Base-by-base conservation (phyloP, 2,888 invertebrate species). In the Azorinus chamasolen region DNA sequence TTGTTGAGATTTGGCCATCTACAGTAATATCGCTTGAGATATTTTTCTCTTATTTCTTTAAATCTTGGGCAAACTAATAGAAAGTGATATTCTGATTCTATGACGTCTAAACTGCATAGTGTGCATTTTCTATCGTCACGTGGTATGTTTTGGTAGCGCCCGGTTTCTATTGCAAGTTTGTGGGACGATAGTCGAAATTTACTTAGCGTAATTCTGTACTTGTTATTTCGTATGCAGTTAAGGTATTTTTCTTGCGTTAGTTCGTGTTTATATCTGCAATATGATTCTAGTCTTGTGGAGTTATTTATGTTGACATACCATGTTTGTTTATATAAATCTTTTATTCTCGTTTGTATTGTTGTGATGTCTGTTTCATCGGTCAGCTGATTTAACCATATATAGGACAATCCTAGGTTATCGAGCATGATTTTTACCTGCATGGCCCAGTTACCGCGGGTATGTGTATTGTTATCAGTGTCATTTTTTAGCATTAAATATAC, bases 131-230 rank as follows among this genome's bases (percentile, higher is more conserved):
- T 27, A 6, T 37, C 16, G 20, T 55, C 37, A 37, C 39, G 27
- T 55, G 32, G 37, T 24, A 55, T 18, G 10, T 55, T 55, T n/a
- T 6, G 16, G 37, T 55, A 18, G 27, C 55, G 27, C 16, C 55
- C 55, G 4, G 8, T 37, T 55, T 55, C 32, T 37, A 55, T 55
- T 16, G 14, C n/a, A 37, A 37, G 20, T 4, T 55, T 53, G 20
- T 53, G 53, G 20, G 53, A 53, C n/a, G 53, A 53, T 10, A 53
- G 10, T 53, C 25, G 12, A 24, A 53, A 53, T 22, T n/a, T 53
- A 18, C 24, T 53, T 22, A 53, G 25, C 4, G 53, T 8, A 12
- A 8, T 18, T 53, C 53, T 53, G 10, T 24, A 24, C n/a, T 24
- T 53, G 22, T 20, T 24, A 24, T 53, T 20, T 14, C 20, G 20